Evolutionary conservation across 2,113 vertebrate genomes (phyloP).

Genomic region (Tringa solitaria): DNA sequence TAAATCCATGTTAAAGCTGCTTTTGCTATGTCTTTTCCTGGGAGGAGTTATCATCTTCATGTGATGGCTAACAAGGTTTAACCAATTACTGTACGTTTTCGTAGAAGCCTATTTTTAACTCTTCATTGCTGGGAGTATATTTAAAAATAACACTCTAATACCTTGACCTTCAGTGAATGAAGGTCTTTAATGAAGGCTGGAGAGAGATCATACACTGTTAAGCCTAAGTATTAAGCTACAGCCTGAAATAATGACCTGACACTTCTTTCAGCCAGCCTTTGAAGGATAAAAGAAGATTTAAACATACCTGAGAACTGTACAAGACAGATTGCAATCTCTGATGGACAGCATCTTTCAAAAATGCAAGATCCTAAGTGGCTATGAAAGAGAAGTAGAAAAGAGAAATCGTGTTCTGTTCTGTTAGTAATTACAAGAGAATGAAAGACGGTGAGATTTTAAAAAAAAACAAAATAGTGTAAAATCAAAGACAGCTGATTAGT

Average conservation of each 20-base stretch:
- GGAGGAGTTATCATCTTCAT: conserved; percentile 64
- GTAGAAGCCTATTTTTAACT: conserved; percentile 65
- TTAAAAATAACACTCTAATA: conserved; percentile 72
- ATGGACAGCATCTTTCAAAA: not conserved
- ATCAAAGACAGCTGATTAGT: not conserved
- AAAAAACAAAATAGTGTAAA: not conserved
- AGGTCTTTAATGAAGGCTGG: not conserved
- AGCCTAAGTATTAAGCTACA: conserved; percentile 11
- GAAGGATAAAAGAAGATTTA: conserved; percentile 44
- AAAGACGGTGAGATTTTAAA: not conserved
- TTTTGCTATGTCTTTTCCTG: conserved; percentile 56
- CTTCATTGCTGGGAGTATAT: conserved; percentile 22
- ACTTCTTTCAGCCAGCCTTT: conserved; percentile 38
- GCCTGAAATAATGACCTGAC: conserved; percentile 48
- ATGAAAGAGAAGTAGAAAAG: not conserved
- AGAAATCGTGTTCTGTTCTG: not conserved
- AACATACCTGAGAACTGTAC: not conserved
- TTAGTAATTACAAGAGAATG: not conserved
- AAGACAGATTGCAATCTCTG: conserved; percentile 9
- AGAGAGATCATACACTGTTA: not conserved
- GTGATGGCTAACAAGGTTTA: conserved; percentile 70
- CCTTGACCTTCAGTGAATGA: conserved; percentile 54
- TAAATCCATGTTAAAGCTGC: conserved; percentile 61
- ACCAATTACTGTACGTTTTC: conserved; percentile 64
- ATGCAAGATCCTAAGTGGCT: not conserved